Conservation (phyloP, 2,113 vertebrate species). For the Muscicapa adusta region DNA sequence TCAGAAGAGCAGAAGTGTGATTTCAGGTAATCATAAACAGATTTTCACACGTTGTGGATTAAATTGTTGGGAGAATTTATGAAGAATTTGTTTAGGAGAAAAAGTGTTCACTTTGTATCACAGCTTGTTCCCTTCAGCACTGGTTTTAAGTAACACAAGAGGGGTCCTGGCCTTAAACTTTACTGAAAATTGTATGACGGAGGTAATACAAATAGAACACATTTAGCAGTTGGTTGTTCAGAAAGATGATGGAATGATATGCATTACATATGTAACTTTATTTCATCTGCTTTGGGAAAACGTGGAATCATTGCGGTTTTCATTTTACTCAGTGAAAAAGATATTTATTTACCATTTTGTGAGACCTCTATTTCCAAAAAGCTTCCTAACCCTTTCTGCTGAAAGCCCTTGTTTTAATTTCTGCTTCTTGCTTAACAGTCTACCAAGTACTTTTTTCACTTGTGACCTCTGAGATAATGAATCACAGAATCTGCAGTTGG, state of each 20-base stretch:
- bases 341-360: not conserved
- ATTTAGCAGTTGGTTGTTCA: not conserved
- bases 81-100: slow-evolving; percentile 2
- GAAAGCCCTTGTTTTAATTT: not conserved
- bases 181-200: slow-evolving; percentile 1
- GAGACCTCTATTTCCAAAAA: not conserved
- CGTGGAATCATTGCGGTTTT: not conserved
- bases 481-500: not conserved
- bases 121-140: slow-evolving; percentile 33
- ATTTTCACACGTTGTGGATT: not conserved
- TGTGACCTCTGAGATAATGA: not conserved
- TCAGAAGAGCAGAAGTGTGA: slow-evolving; percentile 11
- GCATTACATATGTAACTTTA: not conserved
- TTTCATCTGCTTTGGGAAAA: slow-evolving; percentile 11
- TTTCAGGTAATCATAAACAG: slow-evolving; percentile 61
- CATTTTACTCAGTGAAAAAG: not conserved
- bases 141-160: not conserved
- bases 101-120: not conserved
- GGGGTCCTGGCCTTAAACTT: slow-evolving; percentile 30
- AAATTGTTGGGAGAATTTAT: slow-evolving; percentile 40
- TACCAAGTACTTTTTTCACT: not conserved
- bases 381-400: not conserved
- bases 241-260: not conserved
- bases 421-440: not conserved
- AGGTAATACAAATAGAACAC: slow-evolving; percentile 6